These are phyloP conservation scores for Poeciliopsis infans DNA, from an alignment of 2,797 vertebrate species.

Conservation along the genomic window DNA sequence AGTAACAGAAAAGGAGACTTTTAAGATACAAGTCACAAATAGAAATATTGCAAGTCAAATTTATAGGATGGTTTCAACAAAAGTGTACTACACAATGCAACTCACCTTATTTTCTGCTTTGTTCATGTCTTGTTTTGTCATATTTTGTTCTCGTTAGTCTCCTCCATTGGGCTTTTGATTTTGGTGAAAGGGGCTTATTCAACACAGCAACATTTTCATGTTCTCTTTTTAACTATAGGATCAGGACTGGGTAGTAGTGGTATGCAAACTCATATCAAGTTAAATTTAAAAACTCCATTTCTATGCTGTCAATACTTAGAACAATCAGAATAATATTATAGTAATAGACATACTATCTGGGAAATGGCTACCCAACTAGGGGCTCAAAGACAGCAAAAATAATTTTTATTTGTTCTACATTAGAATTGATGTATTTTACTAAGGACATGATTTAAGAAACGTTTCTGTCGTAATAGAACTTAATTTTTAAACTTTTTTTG, in stretches of 20 bases:
- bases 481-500: neutral
- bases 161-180: conserved; percentile 93
- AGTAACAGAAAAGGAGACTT: conserved; percentile 36
- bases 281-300: conserved; percentile 91
- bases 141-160: conserved; percentile 95
- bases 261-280: conserved; percentile 94
- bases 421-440: conserved; percentile 2
- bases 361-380: conserved; percentile 34
- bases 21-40: conserved; percentile 66
- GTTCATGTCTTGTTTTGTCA: conserved; percentile 80
- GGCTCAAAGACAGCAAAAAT: conserved; percentile 78
- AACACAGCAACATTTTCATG: conserved; percentile 86
- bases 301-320: conserved; percentile 84
- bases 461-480: neutral
- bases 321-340: conserved; percentile 62
- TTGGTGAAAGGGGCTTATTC: conserved; percentile 94
- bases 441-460: neutral
- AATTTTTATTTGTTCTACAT: conserved; percentile 18
- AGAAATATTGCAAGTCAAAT: conserved; percentile 85
- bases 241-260: conserved; percentile 68
- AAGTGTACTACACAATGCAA: conserved; percentile 93
- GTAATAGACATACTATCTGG: conserved; percentile 43
- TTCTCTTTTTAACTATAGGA: conserved; percentile 79
- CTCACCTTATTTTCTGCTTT: conserved; percentile 86
- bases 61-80: conserved; percentile 89